phyloP scores from a whole-genome alignment of 2,888 invertebrate species.

The Glomeris marginata region DNA sequence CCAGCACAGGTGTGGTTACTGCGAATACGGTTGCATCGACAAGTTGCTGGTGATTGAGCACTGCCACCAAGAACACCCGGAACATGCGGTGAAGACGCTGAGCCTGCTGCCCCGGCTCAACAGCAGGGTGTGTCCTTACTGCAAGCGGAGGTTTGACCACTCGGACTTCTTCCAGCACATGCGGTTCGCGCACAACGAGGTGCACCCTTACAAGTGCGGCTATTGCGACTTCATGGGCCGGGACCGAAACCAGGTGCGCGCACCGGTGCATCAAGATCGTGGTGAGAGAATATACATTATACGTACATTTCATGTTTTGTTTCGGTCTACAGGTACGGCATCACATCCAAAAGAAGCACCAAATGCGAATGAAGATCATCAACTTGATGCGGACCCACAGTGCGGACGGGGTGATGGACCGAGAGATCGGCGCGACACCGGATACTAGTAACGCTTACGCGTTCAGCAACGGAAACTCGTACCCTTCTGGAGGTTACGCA shows the following conservation, averaged over 20 bases:
- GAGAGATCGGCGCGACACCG: too few relatives aligned
- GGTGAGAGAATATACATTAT: too few relatives aligned
- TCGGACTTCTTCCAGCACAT: conserved; percentile 18
- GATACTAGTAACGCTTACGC: too few relatives aligned
- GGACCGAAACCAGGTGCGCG: conserved; percentile 18
- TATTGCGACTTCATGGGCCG: conserved; percentile 19
- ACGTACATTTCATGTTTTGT: too few relatives aligned
- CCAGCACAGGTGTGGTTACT: conserved; percentile 13
- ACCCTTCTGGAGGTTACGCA: neutral
- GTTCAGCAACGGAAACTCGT: neutral
- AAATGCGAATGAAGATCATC: conserved; percentile 10
- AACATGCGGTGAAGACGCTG: conserved; percentile 9
- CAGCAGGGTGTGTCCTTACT: conserved; percentile 14
- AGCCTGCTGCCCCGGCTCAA: conserved; percentile 5
- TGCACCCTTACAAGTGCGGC: conserved; percentile 18
- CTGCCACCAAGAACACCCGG: conserved; percentile 12
- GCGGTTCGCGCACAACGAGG: conserved; percentile 15
- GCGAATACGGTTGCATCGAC: conserved; percentile 11
- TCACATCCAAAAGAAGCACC: conserved; percentile 18
- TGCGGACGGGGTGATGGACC: neutral
- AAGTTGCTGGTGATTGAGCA: conserved; percentile 14
- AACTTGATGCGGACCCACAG: conserved; percentile 1
- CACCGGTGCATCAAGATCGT: too few relatives aligned
- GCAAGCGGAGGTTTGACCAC: conserved; percentile 12
- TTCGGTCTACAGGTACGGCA: conserved; percentile 16